Conservation (phyloP, 1,140 invertebrate genomes). For the Plutomurus gul region DNA sequence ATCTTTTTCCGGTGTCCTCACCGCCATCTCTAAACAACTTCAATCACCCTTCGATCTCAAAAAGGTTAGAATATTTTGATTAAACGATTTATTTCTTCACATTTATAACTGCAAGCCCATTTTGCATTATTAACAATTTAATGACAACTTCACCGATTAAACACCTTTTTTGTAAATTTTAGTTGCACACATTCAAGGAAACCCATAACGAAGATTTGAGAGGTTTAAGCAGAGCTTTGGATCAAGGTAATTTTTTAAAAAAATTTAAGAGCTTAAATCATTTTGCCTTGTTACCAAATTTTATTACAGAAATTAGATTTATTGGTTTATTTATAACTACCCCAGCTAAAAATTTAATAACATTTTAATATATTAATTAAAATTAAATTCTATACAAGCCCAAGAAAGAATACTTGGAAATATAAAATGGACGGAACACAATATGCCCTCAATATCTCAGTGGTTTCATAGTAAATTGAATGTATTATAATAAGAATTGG, state of each 20-base stretch:
- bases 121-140: neutral
- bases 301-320: no score
- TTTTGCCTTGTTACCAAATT: no score
- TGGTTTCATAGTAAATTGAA: no score
- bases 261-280: no score
- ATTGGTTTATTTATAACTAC: no score
- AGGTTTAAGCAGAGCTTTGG: no score
- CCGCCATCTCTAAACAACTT: conserved; percentile 69
- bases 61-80: conserved; percentile 65
- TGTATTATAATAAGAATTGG: no score
- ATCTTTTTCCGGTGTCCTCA: conserved; percentile 71
- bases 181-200: no score
- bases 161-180: no score
- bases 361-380: neutral
- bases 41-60: conserved; percentile 74
- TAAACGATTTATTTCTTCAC: neutral
- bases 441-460: neutral
- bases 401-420: neutral
- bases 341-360: neutral
- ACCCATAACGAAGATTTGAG: no score
- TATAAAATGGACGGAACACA: neutral
- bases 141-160: conserved; percentile 53
- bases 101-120: no score
- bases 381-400: neutral
- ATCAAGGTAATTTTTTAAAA: no score